These are phyloP conservation scores for Drosophila novamexicana DNA, from an alignment of 1,140 invertebrate species.

Conservation along the genomic window DNA sequence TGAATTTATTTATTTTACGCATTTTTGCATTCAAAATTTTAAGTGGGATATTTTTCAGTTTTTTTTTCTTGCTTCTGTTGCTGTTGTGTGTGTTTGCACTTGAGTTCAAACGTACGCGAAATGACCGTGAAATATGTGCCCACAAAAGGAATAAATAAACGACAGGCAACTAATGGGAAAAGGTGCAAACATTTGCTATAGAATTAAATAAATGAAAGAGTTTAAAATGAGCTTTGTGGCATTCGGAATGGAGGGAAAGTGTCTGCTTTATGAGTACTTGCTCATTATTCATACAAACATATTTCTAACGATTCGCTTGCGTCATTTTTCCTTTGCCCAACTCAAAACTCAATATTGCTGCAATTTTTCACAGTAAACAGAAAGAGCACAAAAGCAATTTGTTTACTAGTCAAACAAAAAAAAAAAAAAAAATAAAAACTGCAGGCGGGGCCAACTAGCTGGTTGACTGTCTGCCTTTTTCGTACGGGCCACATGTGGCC, in stretches of 20 bases:
- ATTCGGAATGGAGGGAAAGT: too few species aligned
- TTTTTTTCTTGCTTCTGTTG: conserved; percentile 1
- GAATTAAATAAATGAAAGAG: neutral
- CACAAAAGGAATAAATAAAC: conserved; percentile 47
- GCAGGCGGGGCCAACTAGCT: conserved; percentile 40
- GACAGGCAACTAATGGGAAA: neutral
- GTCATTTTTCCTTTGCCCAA: conserved; percentile 14
- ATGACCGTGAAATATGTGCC: conserved; percentile 68
- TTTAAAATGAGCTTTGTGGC: too few species aligned
- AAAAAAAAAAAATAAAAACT: conserved; percentile 40
- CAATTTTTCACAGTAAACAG: conserved; percentile 55
- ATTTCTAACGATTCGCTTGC: conserved; percentile 25
- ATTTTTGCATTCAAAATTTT: conserved; percentile 66
- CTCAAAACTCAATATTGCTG: conserved; percentile 24
- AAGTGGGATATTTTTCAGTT: conserved; percentile 34
- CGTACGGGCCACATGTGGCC: conserved; percentile 59
- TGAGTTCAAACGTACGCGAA: conserved; percentile 61
- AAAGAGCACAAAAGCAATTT: conserved; percentile 31
- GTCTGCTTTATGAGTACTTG: conserved; percentile 4
- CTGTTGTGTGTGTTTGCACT: conserved; percentile 10
- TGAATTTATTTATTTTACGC: conserved; percentile 74
- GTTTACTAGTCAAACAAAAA: conserved; percentile 47
- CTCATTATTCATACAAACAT: conserved; percentile 11
- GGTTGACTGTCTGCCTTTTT: conserved; percentile 42
- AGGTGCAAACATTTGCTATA: neutral